Evolutionary conservation across 2,113 vertebrate species (phyloP), one percentile per base, ranked within the genome.

Genomic region (Enhydra lutris): DNA sequence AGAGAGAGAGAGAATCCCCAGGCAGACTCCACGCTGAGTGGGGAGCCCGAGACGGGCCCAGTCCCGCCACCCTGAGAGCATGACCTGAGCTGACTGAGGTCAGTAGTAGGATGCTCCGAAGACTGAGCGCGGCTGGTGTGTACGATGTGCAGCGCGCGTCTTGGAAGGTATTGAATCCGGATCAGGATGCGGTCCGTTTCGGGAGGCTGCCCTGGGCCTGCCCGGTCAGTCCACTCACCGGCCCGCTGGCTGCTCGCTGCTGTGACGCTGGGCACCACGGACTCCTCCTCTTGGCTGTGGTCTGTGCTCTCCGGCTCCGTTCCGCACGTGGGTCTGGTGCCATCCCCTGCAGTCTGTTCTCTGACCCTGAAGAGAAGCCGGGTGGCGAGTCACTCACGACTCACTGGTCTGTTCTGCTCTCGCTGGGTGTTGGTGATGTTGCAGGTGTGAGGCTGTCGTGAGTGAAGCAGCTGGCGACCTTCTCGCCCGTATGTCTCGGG

Each of bases 261-360:
- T 11, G 20, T 4, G 4, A 13, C 2, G 4, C 36, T 4, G 2
- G n/a, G 71, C 69, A 6, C 71, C 36, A 2, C 7, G 36, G 36
- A 73, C 36, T 1, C 2, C 24, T 29, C 59, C 69, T 14, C 0
- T 2, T 13, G 21, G 4, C 17, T 26, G 24, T 1, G n/a, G n/a
- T 8, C 57, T 3, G 7, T 17, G 1, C 12, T 2, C 24, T 6
- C 55, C 0, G 3, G 9, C 7, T 15, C 4, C 18, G 0, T 59
- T 6, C 3, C 50, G 26, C 0, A 1, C 8, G 4, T 3, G 1
- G 4, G 4, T 26, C 71, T 21, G 69, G 31, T 0, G 0, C 4
- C 21, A 0, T 36, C 29, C 42, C 15, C 61, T 17, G 31, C 5
- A 5, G 42, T 3, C 7, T 0, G 5, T 6, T 10, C 31, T 6